Evolutionary conservation across 2,888 invertebrate genomes (phyloP), one percentile per base, ranked within the genome.

Genomic region (Drosophila prostipennis): DNA sequence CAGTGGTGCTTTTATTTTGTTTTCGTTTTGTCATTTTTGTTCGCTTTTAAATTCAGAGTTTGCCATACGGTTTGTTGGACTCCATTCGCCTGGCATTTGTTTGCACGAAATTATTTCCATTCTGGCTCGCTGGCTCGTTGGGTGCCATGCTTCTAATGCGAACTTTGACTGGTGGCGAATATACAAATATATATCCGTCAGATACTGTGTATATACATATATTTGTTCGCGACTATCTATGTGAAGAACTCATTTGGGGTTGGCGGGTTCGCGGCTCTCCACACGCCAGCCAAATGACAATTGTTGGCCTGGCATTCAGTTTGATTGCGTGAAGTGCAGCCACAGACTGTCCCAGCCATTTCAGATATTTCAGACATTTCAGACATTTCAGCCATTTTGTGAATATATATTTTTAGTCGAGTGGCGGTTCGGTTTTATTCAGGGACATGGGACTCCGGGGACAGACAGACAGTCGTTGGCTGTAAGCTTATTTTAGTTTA

Each of bases 161-260:
- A 87, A 74, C 77, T 87, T 85, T 85, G 86, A 82, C 87, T 85
- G 68, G 11, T 39, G 19, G 54, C 45, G 58, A 43, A 55, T 56
- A 48, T 26, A 42, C 11, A 29, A 29, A 19, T 42, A 42, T 16
- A 19, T 42, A 36, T 34, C 19, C 13, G 36, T 19, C 19, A 52
- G 14, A 48, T 43, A 42, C 6, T 1, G 19, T 19, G 19, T 19
- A 5, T 6, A 13, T 42, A 26, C 26, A 16, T 40, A 48, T 42
- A 36, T 43, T 19, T 53, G 10, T n/a, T n/a, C 51, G 11, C 19
- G 11, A 42, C 19, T 42, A 42, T 52, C 42, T 36, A 39, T 56
- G 43, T 74, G 32, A 52, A 10, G 19, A 45, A 39, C 52, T 51
- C 46, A 52, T 46, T 71, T 59, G 40, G 36, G 26, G 42, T 48